Conservation (phyloP, 2,888 invertebrate genomes). For the Lepidocyrtinus sp. region DNA sequence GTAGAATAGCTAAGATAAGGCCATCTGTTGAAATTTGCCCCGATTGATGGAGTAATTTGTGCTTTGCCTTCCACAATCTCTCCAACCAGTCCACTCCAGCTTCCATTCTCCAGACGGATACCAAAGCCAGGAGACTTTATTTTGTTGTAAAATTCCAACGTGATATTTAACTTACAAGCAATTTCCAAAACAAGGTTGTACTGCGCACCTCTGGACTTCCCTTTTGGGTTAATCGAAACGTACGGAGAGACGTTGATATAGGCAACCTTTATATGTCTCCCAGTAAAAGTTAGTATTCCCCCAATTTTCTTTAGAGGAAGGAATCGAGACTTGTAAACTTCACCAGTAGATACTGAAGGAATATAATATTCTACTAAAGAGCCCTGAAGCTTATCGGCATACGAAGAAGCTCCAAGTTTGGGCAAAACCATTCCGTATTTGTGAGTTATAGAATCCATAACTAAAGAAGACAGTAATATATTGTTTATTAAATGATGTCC, state of each 20-base stretch:
- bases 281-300: neutral
- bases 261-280: neutral
- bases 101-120: neutral
- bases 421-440: neutral
- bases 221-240: neutral
- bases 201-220: neutral
- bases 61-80: slow-evolving; percentile 5
- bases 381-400: too few relatives aligned
- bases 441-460: neutral
- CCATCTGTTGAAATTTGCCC: neutral
- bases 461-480: neutral
- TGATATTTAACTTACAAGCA: neutral
- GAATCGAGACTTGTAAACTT: neutral
- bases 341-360: neutral
- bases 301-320: neutral
- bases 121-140: slow-evolving; percentile 5
- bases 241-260: neutral
- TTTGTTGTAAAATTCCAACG: neutral
- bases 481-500: neutral
- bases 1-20: neutral
- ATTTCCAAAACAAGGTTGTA: neutral
- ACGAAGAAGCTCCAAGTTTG: too few relatives aligned
- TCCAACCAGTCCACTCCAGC: slow-evolving; percentile 15
- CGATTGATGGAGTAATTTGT: neutral
- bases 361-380: too few relatives aligned